Evolutionary conservation across 2,888 invertebrate genomes (phyloP).

Genomic region (Tubulanus polymorphus): DNA sequence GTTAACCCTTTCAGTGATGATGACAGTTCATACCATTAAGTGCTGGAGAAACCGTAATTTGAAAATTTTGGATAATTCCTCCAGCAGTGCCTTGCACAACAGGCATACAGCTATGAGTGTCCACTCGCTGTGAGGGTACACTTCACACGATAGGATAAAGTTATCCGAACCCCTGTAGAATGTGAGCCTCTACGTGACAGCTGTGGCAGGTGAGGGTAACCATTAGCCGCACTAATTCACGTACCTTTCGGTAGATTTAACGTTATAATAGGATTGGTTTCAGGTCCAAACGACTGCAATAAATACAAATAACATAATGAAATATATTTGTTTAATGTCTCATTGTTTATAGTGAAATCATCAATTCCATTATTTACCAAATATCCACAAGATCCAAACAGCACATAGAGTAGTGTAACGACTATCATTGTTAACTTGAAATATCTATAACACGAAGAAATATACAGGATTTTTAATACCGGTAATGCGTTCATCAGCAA

Average conservation of each 20-base stretch:
- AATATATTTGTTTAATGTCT: background rate
- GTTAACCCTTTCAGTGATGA: too few species aligned
- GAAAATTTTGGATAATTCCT: too few species aligned
- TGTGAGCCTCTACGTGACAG: conserved; percentile 1
- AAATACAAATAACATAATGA: background rate
- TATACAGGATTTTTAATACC: conserved; percentile 2
- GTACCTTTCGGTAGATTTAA: conserved; percentile 52
- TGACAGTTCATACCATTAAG: too few species aligned
- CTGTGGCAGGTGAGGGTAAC: conserved; percentile 1
- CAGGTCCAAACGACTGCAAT: conserved; percentile 50
- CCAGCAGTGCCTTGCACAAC: too few species aligned
- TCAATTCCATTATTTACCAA: conserved; percentile 35
- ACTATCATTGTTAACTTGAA: conserved; percentile 49
- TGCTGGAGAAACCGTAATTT: too few species aligned
- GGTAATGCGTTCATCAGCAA: too few species aligned
- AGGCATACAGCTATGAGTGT: too few species aligned
- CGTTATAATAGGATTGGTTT: conserved; percentile 55
- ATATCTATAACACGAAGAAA: conserved; percentile 33
- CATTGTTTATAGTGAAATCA: background rate
- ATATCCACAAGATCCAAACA: conserved; percentile 55
- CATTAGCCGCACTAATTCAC: background rate
- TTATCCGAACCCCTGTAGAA: too few species aligned
- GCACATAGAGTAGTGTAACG: conserved; percentile 52
- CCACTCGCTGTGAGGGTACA: too few species aligned
- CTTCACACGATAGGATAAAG: too few species aligned